A percentile compares a stretch with the other conserved stretches of the same genome.
These are phyloP conservation scores for Brachionichthys hirsutus DNA, from an alignment of 2,113 vertebrate genomes.

Conservation along the genomic window DNA sequence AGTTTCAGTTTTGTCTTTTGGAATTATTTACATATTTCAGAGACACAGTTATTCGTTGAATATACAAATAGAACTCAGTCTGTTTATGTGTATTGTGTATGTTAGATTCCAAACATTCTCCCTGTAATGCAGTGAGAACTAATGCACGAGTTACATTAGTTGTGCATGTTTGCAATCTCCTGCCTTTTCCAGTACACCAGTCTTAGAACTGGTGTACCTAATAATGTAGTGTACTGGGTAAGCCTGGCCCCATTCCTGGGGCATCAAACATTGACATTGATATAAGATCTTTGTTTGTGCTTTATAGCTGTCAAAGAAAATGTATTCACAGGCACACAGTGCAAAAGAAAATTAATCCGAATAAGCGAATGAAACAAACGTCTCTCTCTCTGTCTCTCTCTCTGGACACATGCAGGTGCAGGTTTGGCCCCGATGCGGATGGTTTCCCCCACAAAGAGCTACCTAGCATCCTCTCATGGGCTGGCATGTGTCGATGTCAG, in stretches of 20 bases:
- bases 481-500: slow-evolving; percentile 14
- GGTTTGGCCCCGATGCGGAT: slow-evolving; percentile 1
- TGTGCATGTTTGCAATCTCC: slow-evolving; percentile 22
- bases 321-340: slow-evolving; percentile 3
- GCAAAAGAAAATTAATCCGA: too few relatives aligned
- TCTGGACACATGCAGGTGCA: neutral
- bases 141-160: slow-evolving; percentile 42
- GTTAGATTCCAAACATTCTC: slow-evolving; percentile 63
- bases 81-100: slow-evolving; percentile 71
- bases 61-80: slow-evolving; percentile 64
- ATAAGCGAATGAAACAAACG: too few relatives aligned
- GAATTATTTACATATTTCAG: slow-evolving; percentile 73
- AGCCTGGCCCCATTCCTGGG: neutral
- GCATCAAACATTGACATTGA: neutral
- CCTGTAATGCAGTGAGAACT: slow-evolving; percentile 49
- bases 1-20: slow-evolving; percentile 62
- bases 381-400: too few relatives aligned
- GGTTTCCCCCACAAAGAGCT: slow-evolving; percentile 7
- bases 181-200: too few relatives aligned
- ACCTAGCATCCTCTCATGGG: neutral
- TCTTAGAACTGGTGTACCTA: slow-evolving; percentile 43
- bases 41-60: slow-evolving; percentile 63
- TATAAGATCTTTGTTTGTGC: slow-evolving; percentile 13
- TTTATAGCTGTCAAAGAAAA: slow-evolving; percentile 12
- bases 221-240: slow-evolving; percentile 15